Conservation (phyloP, 1,140 invertebrate species). For the Sinonovacula constricta region DNA sequence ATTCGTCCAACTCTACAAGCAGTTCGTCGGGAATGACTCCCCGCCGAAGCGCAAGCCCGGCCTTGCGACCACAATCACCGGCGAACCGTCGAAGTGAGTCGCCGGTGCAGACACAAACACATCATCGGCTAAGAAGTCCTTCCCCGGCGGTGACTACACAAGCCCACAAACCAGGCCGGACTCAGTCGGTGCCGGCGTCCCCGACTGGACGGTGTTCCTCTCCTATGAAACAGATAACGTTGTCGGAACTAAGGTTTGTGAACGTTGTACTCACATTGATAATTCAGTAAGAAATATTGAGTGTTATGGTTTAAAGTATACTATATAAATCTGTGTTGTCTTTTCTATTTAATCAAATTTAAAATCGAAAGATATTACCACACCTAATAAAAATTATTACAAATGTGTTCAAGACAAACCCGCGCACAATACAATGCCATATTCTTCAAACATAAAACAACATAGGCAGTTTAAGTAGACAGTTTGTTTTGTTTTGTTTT, state of each 20-base stretch:
- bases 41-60: slow-evolving; percentile 26
- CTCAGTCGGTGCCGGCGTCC: slow-evolving; percentile 48
- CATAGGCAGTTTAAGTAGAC: too few relatives aligned
- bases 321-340: too few relatives aligned
- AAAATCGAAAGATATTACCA: too few relatives aligned
- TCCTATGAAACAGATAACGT: slow-evolving; percentile 48
- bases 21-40: background rate
- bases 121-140: slow-evolving; percentile 40
- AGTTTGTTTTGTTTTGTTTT: too few relatives aligned
- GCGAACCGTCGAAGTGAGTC: slow-evolving; percentile 31
- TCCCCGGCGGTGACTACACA: slow-evolving; percentile 41
- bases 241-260: slow-evolving; percentile 41
- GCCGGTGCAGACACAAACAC: slow-evolving; percentile 37
- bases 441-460: too few relatives aligned
- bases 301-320: background rate
- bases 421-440: too few relatives aligned
- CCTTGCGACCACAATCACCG: slow-evolving; percentile 42
- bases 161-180: slow-evolving; percentile 4
- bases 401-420: too few relatives aligned
- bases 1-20: slow-evolving; percentile 9
- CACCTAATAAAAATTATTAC: too few relatives aligned
- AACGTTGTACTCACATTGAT: background rate
- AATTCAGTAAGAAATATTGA: background rate
- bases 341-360: too few relatives aligned
- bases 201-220: slow-evolving; percentile 48